Evolutionary conservation across 2,797 vertebrate species (phyloP), one percentile per base, ranked within the genome.

Genomic region (Diceros bicornis): DNA sequence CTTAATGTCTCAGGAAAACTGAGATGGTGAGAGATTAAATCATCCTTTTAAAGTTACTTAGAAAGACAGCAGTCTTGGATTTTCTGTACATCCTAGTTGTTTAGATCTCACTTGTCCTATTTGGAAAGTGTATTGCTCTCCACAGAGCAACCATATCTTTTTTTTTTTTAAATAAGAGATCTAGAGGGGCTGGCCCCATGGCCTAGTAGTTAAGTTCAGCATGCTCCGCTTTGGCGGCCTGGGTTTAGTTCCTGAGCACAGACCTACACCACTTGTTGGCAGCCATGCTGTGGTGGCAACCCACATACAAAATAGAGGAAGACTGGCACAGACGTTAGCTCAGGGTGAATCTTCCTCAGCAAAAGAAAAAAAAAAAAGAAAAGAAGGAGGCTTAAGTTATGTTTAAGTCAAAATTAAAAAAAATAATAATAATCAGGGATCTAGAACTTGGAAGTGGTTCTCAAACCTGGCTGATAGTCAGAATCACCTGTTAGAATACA

Each of bases 1-100:
- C 44, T 82, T 86, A 44, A 50, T 64, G 41, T 92, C 68, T 96
- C 44, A 79, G 95, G 87, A 93, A 79, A 83, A 87, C 57, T n/a
- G 50, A 90, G 34, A 52, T 9, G 55, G 21, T 72, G 47, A 68
- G 23, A 83, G 23, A 44, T 50, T 44, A 64, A 52, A 81, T 5
- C 74, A 81, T 50, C 59, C 50, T 95, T 87, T 92, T 55, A 32
- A 68, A 79, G 23, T 57, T 50, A 55, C 27, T 77, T 34, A 52
- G 83, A 55, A 66, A 91, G 77, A 25, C 4, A 41, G 17, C 23
- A 25, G 34, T n/a, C 32, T 34, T 59, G 20, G 37, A 27, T 91
- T 90, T 91, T 95, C 52, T 64, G 5, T 61, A 75, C 59, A 79
- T 29, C 0, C 7, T 66, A 21, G 59, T 57, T 34, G 21, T 62